Percentiles rank a stretch among this genome's conserved stretches.
Evolutionary conservation across 2,888 invertebrate species (phyloP).

Genomic region (Leptopilina syphax): DNA sequence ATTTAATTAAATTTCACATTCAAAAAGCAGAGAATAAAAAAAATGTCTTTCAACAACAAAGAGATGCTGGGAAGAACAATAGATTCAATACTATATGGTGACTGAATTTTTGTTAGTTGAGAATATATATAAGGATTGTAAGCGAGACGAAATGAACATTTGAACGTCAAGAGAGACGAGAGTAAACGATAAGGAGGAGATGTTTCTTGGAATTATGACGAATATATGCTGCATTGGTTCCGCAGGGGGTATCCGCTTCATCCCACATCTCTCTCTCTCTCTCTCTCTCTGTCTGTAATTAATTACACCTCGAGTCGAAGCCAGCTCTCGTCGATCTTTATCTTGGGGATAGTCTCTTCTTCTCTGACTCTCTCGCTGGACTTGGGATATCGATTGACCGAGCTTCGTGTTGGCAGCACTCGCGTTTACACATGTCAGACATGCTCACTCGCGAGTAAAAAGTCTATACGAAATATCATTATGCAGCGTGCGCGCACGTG

Average conservation of each 20-base stretch:
- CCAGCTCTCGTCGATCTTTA: conserved; percentile 70
- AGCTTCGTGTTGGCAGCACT: conserved; percentile 49
- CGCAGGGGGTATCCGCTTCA: conserved; percentile 68
- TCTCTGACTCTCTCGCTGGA: conserved; percentile 53
- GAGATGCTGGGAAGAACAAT: too few species aligned
- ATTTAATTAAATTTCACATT: too few species aligned
- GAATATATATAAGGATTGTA: neutral
- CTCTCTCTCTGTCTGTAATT: conserved; percentile 61
- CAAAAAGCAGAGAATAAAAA: too few species aligned
- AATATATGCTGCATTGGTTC: conserved; percentile 68
- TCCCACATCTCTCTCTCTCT: conserved; percentile 59
- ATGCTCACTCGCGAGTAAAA: conserved; percentile 1
- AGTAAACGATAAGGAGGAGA: conserved; percentile 43
- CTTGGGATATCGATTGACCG: conserved; percentile 58
- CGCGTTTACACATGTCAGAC: conserved; percentile 41
- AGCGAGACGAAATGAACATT: conserved; percentile 32
- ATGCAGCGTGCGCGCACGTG: conserved; percentile 1
- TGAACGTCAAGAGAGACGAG: conserved; percentile 50
- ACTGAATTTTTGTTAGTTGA: too few species aligned
- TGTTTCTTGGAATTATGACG: conserved; percentile 69
- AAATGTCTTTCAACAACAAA: too few species aligned
- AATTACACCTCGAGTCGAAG: conserved; percentile 69
- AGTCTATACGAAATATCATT: conserved; percentile 25
- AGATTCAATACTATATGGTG: too few species aligned
- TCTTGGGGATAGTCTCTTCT: conserved; percentile 61